Conservation (phyloP, 2,797 vertebrate species). For the Columba guinea region DNA sequence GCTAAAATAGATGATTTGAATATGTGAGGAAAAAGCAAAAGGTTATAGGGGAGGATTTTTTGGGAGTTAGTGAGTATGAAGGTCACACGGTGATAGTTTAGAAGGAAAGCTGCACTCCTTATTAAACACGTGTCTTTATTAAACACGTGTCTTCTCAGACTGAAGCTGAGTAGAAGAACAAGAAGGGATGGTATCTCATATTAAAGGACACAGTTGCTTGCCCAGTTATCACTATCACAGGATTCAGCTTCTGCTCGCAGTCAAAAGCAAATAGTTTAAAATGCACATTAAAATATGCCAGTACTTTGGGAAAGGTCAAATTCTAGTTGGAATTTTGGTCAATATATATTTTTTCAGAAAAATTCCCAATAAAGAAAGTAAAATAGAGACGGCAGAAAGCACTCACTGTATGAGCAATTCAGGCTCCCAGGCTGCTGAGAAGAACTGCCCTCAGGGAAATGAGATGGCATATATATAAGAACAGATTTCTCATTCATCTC, state of each 20-base stretch:
- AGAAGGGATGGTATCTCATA: not conserved
- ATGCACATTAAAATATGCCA: not conserved
- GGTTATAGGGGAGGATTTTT: not conserved
- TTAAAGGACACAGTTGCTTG: not conserved
- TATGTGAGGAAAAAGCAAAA: not conserved
- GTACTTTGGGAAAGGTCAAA: not conserved
- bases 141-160: not conserved
- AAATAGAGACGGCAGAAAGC: not conserved
- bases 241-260: not conserved
- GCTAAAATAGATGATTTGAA: not conserved
- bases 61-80: not conserved
- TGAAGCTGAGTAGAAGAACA: not conserved
- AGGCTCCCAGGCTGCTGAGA: not conserved
- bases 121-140: not conserved
- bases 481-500: conserved; percentile 17
- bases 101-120: not conserved
- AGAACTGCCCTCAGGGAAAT: not conserved
- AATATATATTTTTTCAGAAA: not conserved
- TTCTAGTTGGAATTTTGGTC: not conserved
- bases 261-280: conserved; percentile 3
- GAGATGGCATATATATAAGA: not conserved
- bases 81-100: not conserved
- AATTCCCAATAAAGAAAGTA: not conserved
- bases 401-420: not conserved
- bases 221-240: not conserved